These are phyloP conservation scores for Aquatica leii DNA, from an alignment of 2,888 invertebrate species.

Conservation along the genomic window DNA sequence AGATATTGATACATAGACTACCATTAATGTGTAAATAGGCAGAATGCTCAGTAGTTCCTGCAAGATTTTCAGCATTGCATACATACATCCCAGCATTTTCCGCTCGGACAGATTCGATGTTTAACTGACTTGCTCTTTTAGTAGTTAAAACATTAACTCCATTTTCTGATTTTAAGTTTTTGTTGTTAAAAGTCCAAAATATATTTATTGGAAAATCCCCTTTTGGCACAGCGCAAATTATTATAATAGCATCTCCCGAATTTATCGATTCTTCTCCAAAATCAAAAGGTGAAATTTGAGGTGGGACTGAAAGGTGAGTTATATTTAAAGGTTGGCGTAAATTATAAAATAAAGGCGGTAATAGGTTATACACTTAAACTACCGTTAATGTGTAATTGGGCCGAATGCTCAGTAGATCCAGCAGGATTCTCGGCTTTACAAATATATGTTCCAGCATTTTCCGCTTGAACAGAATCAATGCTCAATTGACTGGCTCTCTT, in stretches of 20 bases:
- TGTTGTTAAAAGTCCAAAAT: conserved; percentile 70
- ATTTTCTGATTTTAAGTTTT: conserved; percentile 60
- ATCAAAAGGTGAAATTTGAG: conserved; percentile 56
- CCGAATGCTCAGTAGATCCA: conserved; percentile 40
- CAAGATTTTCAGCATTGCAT: conserved; percentile 68
- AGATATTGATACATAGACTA: conserved; percentile 6
- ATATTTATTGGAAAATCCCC: conserved; percentile 83
- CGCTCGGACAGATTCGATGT: conserved; percentile 69
- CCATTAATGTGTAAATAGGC: conserved; percentile 11
- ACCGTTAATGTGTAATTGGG: conserved; percentile 64
- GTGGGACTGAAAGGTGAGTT: conserved; percentile 51
- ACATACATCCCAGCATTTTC: conserved; percentile 70
- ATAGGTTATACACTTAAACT: no score
- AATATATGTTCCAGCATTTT: conserved; percentile 75
- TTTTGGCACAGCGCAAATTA: conserved; percentile 70
- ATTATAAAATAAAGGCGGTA: no score
- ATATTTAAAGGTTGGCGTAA: no score
- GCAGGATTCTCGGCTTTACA: conserved; percentile 68
- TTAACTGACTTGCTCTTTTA: conserved; percentile 70
- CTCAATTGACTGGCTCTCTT: conserved; percentile 65
- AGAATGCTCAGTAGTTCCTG: conserved; percentile 61
- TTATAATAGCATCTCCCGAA: conserved; percentile 63
- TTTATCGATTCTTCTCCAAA: conserved; percentile 69
- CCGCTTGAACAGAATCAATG: conserved; percentile 60
- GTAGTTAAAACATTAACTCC: conserved; percentile 64